phyloP scores from a whole-genome alignment of 2,113 vertebrate species.

The Odocoileus virginianus region DNA sequence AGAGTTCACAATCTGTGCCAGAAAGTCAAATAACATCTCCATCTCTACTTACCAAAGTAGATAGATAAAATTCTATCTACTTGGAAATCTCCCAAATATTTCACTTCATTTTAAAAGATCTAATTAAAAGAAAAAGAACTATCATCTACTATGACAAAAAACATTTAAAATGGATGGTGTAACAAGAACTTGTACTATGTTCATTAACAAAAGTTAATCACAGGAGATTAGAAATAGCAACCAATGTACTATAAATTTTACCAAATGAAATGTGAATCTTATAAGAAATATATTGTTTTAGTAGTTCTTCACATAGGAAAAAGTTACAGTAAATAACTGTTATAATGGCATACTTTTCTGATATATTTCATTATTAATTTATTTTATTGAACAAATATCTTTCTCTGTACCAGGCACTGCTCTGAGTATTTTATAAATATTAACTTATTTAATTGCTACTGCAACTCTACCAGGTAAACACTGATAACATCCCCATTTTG shows the following conservation, averaged over 20 bases:
- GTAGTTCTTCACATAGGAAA: neutral
- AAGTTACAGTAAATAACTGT: neutral
- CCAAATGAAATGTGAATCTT: neutral
- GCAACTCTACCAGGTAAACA: neutral
- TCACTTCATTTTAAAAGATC: neutral
- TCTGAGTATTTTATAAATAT: constrained; percentile 34
- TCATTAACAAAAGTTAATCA: neutral
- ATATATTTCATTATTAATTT: neutral
- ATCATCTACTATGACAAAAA: neutral
- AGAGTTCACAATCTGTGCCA: neutral
- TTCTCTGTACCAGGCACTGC: neutral
- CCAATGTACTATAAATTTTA: neutral
- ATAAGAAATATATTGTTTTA: neutral
- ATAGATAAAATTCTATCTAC: neutral
- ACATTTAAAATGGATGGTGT: neutral
- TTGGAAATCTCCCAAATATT: neutral
- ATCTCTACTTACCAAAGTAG: neutral
- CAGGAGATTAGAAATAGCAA: neutral
- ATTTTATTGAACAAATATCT: constrained; percentile 1
- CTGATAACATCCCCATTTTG: neutral
- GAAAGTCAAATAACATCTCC: neutral
- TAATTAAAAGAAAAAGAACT: neutral
- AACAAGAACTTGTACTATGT: neutral
- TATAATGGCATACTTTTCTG: neutral
- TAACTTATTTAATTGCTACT: neutral